phyloP scores from a whole-genome alignment of 2,113 vertebrate species.

The Loxodonta africana region DNA sequence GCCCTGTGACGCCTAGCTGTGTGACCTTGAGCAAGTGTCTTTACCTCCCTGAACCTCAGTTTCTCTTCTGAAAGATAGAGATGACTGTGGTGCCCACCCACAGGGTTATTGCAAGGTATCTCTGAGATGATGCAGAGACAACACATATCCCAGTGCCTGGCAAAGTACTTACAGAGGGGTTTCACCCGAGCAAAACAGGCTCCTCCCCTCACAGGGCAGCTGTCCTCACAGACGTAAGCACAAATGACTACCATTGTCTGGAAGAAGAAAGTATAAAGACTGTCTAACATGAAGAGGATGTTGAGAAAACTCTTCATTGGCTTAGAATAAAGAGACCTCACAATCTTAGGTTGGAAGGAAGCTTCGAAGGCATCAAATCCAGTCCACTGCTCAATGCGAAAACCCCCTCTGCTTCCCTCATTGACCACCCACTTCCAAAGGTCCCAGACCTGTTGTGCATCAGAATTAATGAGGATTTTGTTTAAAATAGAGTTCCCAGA shows the following conservation, averaged over 20 bases:
- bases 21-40: background rate
- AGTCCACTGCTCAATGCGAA: background rate
- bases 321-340: background rate
- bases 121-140: background rate
- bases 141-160: fast-evolving
- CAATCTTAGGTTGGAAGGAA: fast-evolving
- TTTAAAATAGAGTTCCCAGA: background rate
- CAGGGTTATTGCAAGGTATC: background rate
- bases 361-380: background rate
- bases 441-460: background rate
- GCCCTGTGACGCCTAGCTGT: background rate
- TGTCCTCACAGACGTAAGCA: fast-evolving
- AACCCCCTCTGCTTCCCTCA: background rate
- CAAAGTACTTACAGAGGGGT: background rate
- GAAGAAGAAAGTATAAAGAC: no score
- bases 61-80: background rate
- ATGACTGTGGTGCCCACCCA: background rate
- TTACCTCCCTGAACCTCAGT: no score
- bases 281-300: no score
- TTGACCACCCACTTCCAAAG: background rate
- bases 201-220: no score
- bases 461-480: background rate
- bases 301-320: background rate
- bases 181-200: background rate
- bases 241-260: no score